These are phyloP conservation scores for Laticauda colubrina DNA, from an alignment of 2,113 vertebrate genomes.

Conservation along the genomic window DNA sequence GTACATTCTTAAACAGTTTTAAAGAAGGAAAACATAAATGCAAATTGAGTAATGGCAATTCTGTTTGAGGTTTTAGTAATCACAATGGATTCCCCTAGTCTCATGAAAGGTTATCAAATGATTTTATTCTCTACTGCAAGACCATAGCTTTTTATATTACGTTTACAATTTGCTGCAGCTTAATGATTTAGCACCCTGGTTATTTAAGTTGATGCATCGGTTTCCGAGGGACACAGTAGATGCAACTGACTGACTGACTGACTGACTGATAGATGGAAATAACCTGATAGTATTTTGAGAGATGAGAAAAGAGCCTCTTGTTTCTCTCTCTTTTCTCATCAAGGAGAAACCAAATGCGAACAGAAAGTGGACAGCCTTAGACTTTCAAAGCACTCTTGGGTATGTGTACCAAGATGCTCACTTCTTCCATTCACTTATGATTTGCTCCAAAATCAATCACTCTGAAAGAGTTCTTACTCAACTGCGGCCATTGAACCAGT, in stretches of 20 bases:
- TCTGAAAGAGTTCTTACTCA: constrained; percentile 10
- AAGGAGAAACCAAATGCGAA: background rate
- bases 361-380: background rate
- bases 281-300: background rate
- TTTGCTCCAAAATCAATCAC: constrained; percentile 7
- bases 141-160: background rate
- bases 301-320: background rate
- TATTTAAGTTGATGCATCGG: background rate
- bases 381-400: constrained; percentile 2
- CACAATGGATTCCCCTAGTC: background rate
- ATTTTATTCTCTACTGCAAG: constrained; percentile 49
- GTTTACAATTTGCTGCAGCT: constrained; percentile 46
- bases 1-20: background rate
- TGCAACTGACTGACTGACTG: constrained; percentile 17
- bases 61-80: background rate
- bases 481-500: background rate
- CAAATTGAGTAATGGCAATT: background rate
- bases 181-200: constrained; percentile 54
- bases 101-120: background rate
- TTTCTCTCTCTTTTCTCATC: background rate
- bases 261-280: background rate
- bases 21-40: background rate
- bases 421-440: constrained; percentile 8
- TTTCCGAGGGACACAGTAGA: constrained; percentile 26
- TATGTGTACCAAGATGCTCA: background rate